These are phyloP conservation scores for Heliconius melpomene DNA, from an alignment of 1,140 invertebrate genomes.

Conservation along the genomic window DNA sequence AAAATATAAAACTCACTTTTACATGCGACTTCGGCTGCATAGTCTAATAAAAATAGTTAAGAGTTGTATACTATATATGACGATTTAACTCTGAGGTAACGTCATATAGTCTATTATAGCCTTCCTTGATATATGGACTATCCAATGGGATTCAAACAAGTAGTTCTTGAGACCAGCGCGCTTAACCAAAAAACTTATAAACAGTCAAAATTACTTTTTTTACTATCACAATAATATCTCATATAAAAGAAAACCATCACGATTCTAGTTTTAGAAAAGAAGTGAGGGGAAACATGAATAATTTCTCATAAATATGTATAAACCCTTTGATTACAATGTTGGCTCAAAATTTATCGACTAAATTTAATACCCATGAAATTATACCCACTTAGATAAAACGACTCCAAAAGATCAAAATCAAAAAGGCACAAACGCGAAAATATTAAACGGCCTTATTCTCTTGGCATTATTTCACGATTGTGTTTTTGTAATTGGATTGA, in stretches of 20 bases:
- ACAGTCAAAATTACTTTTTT: too few species aligned
- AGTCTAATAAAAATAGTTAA: too few species aligned
- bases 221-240: too few species aligned
- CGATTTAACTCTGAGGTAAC: too few species aligned
- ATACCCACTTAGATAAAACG: constrained; percentile 59
- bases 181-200: too few species aligned
- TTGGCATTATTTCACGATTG: background rate
- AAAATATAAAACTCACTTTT: too few species aligned
- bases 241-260: background rate
- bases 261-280: constrained; percentile 31
- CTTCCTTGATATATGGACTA: too few species aligned
- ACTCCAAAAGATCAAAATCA: constrained; percentile 49
- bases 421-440: constrained; percentile 43
- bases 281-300: constrained; percentile 41
- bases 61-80: too few species aligned
- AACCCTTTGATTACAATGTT: constrained; percentile 60
- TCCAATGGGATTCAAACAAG: too few species aligned
- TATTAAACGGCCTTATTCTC: constrained; percentile 29
- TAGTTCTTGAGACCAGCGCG: too few species aligned
- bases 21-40: too few species aligned
- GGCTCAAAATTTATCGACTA: constrained; percentile 57
- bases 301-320: constrained; percentile 59
- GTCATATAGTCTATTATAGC: too few species aligned
- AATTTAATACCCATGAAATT: constrained; percentile 61
- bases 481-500: background rate